phyloP scores from a whole-genome alignment of 2,113 vertebrate genomes.

The Lepus americanus region DNA sequence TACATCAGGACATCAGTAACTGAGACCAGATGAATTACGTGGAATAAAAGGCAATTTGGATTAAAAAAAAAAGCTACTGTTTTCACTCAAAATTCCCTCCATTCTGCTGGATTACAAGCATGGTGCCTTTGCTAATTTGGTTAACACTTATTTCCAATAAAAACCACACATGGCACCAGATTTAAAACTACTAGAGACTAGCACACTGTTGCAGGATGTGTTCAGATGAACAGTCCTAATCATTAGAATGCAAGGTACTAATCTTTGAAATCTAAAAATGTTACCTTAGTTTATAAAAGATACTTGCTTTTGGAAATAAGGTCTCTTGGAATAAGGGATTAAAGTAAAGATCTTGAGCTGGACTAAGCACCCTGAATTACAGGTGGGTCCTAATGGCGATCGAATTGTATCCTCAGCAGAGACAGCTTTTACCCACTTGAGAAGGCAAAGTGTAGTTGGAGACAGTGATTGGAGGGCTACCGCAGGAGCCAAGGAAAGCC shows the following conservation, averaged over 20 bases:
- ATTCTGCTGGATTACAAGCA: background rate
- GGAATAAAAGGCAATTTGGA: background rate
- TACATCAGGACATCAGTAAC: background rate
- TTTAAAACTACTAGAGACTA: background rate
- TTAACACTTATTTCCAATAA: background rate
- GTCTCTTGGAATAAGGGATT: background rate
- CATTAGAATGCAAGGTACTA: background rate
- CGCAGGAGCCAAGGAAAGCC: background rate
- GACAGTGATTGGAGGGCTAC: background rate
- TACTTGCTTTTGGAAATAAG: background rate
- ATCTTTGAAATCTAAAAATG: background rate
- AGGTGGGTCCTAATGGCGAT: accelerated
- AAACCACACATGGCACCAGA: background rate
- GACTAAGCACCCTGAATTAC: background rate
- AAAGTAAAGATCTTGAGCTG: background rate
- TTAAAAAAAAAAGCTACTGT: background rate
- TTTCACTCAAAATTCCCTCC: background rate
- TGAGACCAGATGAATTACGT: background rate
- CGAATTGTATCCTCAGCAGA: background rate
- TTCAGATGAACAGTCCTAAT: background rate
- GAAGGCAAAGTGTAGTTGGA: background rate
- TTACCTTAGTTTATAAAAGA: background rate
- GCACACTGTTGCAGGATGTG: no score
- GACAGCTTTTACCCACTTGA: accelerated
- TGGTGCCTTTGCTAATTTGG: background rate